These are phyloP conservation scores for Geopemphigus sp. DNA, from an alignment of 1,140 invertebrate species.

Conservation along the genomic window DNA sequence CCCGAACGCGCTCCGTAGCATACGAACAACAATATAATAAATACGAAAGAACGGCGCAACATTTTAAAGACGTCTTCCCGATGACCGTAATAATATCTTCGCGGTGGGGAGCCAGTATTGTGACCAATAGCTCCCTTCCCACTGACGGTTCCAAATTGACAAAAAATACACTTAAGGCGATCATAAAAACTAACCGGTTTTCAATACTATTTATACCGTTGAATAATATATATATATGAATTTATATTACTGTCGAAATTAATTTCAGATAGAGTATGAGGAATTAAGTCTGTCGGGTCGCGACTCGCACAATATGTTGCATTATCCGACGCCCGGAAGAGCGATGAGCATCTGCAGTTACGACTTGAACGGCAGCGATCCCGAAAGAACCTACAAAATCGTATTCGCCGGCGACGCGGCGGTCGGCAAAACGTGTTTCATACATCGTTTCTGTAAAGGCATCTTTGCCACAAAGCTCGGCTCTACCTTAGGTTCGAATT, in stretches of 20 bases:
- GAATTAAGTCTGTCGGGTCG: conserved; percentile 38
- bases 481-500: conserved; percentile 63
- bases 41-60: too few relatives aligned
- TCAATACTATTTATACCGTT: too few relatives aligned
- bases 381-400: conserved; percentile 65
- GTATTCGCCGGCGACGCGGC: conserved; percentile 68
- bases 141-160: too few relatives aligned
- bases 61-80: too few relatives aligned
- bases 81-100: too few relatives aligned
- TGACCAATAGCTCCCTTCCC: too few relatives aligned
- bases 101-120: too few relatives aligned
- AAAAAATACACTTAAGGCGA: too few relatives aligned
- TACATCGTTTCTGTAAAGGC: conserved; percentile 64
- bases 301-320: conserved; percentile 16
- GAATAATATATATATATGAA: too few relatives aligned
- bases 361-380: conserved; percentile 56
- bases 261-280: conserved; percentile 41
- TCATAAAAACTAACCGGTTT: too few relatives aligned
- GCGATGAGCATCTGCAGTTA: conserved; percentile 48
- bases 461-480: conserved; percentile 62
- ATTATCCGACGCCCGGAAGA: background rate
- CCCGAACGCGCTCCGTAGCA: too few relatives aligned
- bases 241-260: background rate
- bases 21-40: too few relatives aligned
- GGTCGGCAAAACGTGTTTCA: conserved; percentile 69